Conservation (phyloP, 2,113 vertebrate genomes). For the Sinocyclocheilus grahami region DNA sequence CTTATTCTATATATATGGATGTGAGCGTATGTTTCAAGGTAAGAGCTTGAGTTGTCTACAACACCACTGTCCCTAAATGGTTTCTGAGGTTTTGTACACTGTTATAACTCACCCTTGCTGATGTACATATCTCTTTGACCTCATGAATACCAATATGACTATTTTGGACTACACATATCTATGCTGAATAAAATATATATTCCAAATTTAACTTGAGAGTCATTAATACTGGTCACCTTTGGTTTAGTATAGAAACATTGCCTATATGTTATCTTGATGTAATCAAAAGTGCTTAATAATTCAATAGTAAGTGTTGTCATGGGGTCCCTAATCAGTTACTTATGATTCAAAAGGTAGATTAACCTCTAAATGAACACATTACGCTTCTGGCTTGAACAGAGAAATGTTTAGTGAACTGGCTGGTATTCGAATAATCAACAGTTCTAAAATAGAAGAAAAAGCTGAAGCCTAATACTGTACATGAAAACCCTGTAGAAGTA, state of each 20-base stretch:
- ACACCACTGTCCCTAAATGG: not conserved
- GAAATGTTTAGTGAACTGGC: not conserved
- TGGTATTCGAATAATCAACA: not conserved
- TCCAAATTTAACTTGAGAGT: not conserved
- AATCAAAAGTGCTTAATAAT: not conserved
- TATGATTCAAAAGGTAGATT: not conserved
- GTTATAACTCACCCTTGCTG: not conserved
- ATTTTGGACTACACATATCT: not conserved
- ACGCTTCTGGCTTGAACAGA: not conserved
- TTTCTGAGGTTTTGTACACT: not conserved
- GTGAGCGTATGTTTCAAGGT: not conserved
- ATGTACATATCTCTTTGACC: not conserved
- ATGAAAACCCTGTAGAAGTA: not conserved
- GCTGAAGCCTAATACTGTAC: not conserved
- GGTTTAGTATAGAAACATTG: not conserved
- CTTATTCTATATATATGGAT: conserved; percentile 13
- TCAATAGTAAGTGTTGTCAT: not conserved
- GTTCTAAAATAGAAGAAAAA: not conserved
- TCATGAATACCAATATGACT: not conserved
- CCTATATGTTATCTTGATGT: not conserved
- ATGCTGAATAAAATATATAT: not conserved
- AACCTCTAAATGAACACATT: not conserved
- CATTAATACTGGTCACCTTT: not conserved
- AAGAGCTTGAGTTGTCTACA: not conserved
- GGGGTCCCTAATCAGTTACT: not conserved